Evolutionary conservation across 2,113 vertebrate species (phyloP), one percentile per base, ranked within the genome.

Genomic region (Sinocyclocheilus anshuiensis): DNA sequence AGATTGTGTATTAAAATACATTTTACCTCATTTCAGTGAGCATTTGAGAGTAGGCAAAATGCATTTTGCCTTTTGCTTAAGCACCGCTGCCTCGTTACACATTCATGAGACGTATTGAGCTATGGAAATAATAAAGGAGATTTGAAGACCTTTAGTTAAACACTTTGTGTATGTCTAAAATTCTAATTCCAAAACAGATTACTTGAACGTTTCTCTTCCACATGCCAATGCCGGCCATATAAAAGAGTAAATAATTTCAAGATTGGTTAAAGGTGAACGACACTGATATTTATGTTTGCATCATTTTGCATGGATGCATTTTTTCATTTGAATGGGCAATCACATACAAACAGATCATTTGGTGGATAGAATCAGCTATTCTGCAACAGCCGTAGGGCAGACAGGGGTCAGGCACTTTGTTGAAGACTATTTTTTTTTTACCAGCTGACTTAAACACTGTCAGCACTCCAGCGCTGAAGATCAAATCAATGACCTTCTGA

Each of bases 71-170:
- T 22, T 81, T 48, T 65, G 78, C 78, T 81, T 24, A 11, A 59
- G 78, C 78, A 48, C 57, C 18, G 20, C 77, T 59, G 77, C 53
- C 59, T 81, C 22, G 39, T 81, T 65, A 81, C 4, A 42, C 10
- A 63, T 81, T 81, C 59, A 81, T 16, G 15, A 81, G 36, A 36
- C 36, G 36, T 81, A 45, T 48, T 81, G 36, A 45, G 36, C 36
- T 81, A 63, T 81, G 78, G 39, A 81, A 77, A 59, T 79, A 81
- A 81, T 81, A 81, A 81, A 65, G 39, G 36, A 65, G 78, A 81
- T 63, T 45, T 77, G n/a, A 53, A 53, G 75, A 77, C 75, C 75
- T 77, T 77, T 81, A 65, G 11, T 65, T 45, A 22, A 81, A 81
- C 78, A 26, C 57, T 24, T 24, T 53, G 45, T 45, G 71, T 77